phyloP scores from a whole-genome alignment of 2,888 invertebrate species.

The Creontiades dilutus region DNA sequence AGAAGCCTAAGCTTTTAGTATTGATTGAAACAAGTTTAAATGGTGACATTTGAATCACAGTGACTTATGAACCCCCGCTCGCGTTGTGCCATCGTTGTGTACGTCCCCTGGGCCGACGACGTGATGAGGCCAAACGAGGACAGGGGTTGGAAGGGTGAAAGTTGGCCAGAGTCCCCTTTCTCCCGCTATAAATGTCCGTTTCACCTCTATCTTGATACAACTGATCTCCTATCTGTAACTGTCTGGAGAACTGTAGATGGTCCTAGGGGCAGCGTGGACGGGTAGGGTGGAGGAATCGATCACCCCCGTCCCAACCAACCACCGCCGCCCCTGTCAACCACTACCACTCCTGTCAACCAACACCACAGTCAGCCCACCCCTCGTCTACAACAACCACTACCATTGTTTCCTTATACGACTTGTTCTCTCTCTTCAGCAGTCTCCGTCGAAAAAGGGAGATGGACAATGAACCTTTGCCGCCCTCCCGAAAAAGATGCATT shows the following conservation, averaged over 20 bases:
- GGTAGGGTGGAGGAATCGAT: conserved; percentile 29
- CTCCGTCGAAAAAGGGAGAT: conserved; percentile 41
- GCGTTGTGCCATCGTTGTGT: not conserved
- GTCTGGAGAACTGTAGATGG: conserved; percentile 45
- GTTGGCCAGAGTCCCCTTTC: not conserved
- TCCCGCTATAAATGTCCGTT: conserved; percentile 51
- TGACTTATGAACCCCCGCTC: not conserved
- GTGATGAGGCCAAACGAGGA: not conserved
- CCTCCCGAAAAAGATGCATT: conserved; percentile 16
- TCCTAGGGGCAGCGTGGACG: not conserved
- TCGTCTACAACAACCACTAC: not conserved
- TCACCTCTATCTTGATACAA: conserved; percentile 54
- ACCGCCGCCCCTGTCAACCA: conserved; percentile 1
- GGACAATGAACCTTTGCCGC: conserved; percentile 47
- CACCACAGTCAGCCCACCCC: not conserved
- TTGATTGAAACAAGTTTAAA: no score
- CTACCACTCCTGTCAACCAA: conserved; percentile 4
- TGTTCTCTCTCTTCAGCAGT: conserved; percentile 52
- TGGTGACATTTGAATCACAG: not conserved
- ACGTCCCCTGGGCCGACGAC: conserved; percentile 4
- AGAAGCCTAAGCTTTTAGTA: no score
- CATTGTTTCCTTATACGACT: conserved; percentile 55
- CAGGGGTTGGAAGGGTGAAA: conserved; percentile 12
- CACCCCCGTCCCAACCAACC: not conserved
- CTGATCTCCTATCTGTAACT: conserved; percentile 51